A percentile compares a stretch with the other conserved stretches of the same genome.
These are phyloP conservation scores for Leptobrachium ailaonicum DNA, from an alignment of 2,113 vertebrate genomes.

Conservation along the genomic window DNA sequence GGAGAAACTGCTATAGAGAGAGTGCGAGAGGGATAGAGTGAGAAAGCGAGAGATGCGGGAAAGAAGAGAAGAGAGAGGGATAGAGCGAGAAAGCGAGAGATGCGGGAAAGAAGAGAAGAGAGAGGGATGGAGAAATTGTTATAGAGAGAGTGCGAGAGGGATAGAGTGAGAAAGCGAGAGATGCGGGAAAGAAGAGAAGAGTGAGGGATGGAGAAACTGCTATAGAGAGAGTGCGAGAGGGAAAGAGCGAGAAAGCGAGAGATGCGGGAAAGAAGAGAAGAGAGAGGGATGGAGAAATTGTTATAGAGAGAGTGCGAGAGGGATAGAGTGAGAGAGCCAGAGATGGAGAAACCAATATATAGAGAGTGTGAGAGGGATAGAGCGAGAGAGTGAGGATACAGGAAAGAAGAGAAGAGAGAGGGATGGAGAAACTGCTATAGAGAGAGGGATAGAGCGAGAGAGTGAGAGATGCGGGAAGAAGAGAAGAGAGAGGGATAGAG, in stretches of 20 bases:
- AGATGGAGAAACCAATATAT: not conserved
- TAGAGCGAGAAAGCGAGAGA: not conserved
- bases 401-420: not conserved
- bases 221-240: not conserved
- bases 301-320: not conserved
- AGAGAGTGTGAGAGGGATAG: not conserved
- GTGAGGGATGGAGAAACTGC: not conserved
- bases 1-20: not conserved
- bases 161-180: too few relatives aligned
- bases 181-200: too few relatives aligned
- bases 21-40: not conserved
- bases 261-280: too few relatives aligned
- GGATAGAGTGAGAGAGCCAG: not conserved
- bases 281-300: not conserved
- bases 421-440: too few relatives aligned
- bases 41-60: too few relatives aligned
- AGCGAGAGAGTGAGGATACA: not conserved
- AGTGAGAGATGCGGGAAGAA: not conserved
- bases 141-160: not conserved
- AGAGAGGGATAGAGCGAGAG: not conserved
- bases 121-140: not conserved
- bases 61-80: not conserved
- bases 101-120: not conserved
- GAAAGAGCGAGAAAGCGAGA: not conserved
- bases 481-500: not conserved